These are phyloP conservation scores for Phocoena sinus DNA, from an alignment of 2,113 vertebrate species.

Conservation along the genomic window DNA sequence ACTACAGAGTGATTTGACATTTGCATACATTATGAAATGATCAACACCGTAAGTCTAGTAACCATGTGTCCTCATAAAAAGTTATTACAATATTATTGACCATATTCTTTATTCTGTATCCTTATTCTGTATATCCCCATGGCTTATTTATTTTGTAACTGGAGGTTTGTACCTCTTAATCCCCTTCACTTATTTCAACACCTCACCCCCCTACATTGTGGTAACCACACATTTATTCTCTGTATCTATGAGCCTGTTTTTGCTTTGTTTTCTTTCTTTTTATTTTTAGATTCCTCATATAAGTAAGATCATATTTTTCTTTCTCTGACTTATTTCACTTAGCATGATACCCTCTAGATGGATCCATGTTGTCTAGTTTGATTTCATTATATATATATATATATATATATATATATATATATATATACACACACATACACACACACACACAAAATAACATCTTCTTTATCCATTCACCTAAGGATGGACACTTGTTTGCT, in stretches of 20 bases:
- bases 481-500: not conserved
- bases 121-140: not conserved
- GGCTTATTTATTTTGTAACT: not conserved
- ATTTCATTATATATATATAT: not conserved
- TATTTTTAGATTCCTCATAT: not conserved
- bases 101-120: not conserved
- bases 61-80: not conserved
- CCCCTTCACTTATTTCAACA: not conserved
- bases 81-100: not conserved
- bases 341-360: not conserved
- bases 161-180: not conserved
- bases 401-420: too few relatives aligned
- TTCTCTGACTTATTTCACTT: not conserved
- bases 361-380: not conserved
- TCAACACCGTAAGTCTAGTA: not conserved
- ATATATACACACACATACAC: accelerated
- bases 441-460: not conserved
- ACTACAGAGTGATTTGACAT: not conserved
- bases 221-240: not conserved
- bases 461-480: not conserved
- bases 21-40: not conserved
- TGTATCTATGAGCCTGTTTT: not conserved
- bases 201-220: not conserved
- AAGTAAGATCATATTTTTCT: not conserved
- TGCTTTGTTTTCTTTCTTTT: not conserved